A percentile compares a stretch with the other conserved stretches of the same genome.
phyloP scores from a whole-genome alignment of 2,797 vertebrate genomes.

The Mormyrus hasselquistii region DNA sequence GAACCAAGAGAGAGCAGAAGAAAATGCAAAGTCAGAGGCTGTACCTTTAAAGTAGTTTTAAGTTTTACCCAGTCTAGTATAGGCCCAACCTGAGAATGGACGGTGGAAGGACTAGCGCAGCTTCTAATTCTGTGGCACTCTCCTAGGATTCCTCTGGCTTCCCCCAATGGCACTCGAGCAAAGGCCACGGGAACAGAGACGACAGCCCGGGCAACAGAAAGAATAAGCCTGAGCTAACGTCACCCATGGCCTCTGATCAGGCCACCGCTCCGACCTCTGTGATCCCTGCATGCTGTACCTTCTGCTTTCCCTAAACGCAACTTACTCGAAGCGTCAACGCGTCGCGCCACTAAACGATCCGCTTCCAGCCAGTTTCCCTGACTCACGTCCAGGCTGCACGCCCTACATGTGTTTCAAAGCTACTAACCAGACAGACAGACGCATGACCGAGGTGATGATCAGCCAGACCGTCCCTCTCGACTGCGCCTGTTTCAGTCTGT shows the following conservation, averaged over 20 bases:
- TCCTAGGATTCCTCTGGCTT: conserved; percentile 73
- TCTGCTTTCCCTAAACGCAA: conserved; percentile 99
- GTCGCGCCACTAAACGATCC: conserved; percentile 75
- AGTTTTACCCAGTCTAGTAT: not conserved
- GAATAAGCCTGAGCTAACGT: not conserved
- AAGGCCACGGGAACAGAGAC: conserved; percentile 58
- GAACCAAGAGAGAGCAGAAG: not conserved
- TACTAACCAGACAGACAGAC: conserved; percentile 61
- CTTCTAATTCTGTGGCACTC: conserved; percentile 47
- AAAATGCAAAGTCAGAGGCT: not conserved
- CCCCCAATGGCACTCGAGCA: conserved; percentile 56
- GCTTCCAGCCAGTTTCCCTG: conserved; percentile 77
- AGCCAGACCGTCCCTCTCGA: conserved; percentile 67
- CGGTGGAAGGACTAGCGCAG: not conserved
- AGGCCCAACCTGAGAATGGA: not conserved
- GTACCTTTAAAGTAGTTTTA: not conserved
- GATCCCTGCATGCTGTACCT: conserved; percentile 72
- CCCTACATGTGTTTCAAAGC: conserved; percentile 72
- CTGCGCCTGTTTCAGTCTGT: conserved; percentile 80
- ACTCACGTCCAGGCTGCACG: conserved; percentile 91
- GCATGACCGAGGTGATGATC: conserved; percentile 60
- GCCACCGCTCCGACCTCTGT: conserved; percentile 46
- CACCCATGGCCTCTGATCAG: conserved; percentile 59
- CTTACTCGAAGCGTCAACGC: conserved; percentile 98
- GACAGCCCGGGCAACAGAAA: not conserved